Evolutionary conservation across 2,113 vertebrate species (phyloP), one percentile per base, ranked within the genome.

Genomic region (Rhinoderma darwinii): DNA sequence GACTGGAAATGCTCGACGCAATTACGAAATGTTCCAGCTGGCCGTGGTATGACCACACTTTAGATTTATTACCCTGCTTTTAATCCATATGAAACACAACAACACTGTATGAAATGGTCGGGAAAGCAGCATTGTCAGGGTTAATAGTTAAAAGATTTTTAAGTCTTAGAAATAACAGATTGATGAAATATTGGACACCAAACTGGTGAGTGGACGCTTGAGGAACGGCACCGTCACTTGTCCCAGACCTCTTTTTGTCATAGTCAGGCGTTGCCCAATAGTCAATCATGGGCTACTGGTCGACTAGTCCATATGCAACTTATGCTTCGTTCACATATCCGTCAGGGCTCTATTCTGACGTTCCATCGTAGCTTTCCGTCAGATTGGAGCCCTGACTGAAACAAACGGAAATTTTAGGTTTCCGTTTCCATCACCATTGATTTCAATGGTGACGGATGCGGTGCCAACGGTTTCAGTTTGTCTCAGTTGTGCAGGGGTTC

Each of bases 1-100:
- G 73, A 77, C 18, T 47, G 47, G 39, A 85, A 76, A 54, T 30
- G 20, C 27, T 51, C 80, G 22, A 32, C 41, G 51, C 70, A 84
- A 76, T 75, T 18, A 43, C 51, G 32, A 77, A 84, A 77, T 77
- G 73, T 85, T 85, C 84, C 61, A 39, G 30, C 41, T 85, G 44
- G 54, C 30, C 27, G 66, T 51, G 47, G 63, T 37, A 66, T 35
- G 54, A 61, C 32, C 77, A 41, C 51, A 80, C 5, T 25, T 7
- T 25, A 63, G 22, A 81, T 59, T 27, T 63, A 61, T 81, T 2
- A 27, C 39, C 22, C 30, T 41, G 56, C 43, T 37, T 68, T 44
- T 18, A 22, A 35, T 43, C 78, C 56, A 30, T 18, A 81, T 27
- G 14, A 39, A 81, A 39, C 10, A 78, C 27, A 51, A 32, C 47